These are phyloP conservation scores for Microdon myrmicae DNA, from an alignment of 2,888 invertebrate genomes.

Conservation along the genomic window DNA sequence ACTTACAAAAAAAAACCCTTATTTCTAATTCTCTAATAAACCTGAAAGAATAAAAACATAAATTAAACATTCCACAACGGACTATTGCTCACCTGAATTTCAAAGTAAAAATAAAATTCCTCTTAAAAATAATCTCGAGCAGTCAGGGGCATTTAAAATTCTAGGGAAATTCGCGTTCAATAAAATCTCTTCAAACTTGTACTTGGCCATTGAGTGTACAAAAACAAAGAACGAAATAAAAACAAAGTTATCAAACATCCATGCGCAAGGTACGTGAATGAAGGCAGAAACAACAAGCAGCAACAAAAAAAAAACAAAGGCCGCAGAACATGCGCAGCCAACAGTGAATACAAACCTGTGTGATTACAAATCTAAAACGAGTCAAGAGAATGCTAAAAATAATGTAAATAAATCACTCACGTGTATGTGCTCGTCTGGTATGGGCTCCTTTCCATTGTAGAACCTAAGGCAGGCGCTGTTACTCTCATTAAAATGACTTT, in stretches of 20 bases:
- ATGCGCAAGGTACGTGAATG: slow-evolving; percentile 7
- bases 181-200: slow-evolving; percentile 9
- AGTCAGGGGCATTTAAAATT: neutral
- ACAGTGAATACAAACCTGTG: too few relatives aligned
- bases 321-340: too few relatives aligned
- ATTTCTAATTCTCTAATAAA: too few relatives aligned
- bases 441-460: slow-evolving; percentile 35
- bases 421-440: slow-evolving; percentile 33
- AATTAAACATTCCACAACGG: neutral
- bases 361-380: too few relatives aligned
- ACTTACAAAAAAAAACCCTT: too few relatives aligned
- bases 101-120: slow-evolving; percentile 17
- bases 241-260: too few relatives aligned
- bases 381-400: slow-evolving; percentile 1
- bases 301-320: slow-evolving; percentile 6
- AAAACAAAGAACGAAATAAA: slow-evolving; percentile 8
- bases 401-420: slow-evolving; percentile 20
- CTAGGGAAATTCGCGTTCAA: slow-evolving; percentile 6
- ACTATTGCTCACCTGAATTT: slow-evolving; percentile 14
- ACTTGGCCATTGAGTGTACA: slow-evolving; percentile 2
- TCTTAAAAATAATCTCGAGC: slow-evolving; percentile 16
- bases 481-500: slow-evolving; percentile 53
- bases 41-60: too few relatives aligned
- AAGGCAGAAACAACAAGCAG: slow-evolving; percentile 16
- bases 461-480: slow-evolving; percentile 57